phyloP scores from a whole-genome alignment of 2,797 vertebrate genomes.

The Pagetopsis macropterus region DNA sequence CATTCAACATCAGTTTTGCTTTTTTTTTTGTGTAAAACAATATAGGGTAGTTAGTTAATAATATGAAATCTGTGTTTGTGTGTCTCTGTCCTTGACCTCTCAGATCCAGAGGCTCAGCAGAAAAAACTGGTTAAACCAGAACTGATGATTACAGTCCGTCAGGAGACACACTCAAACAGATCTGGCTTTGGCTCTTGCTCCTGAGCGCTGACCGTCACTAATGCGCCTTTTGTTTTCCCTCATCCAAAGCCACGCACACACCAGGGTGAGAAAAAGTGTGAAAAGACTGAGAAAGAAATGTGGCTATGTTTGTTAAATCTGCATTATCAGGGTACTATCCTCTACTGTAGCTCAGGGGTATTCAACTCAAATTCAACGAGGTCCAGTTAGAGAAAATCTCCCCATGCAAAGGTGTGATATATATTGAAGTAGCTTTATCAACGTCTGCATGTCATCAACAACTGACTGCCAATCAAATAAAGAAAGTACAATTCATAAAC shows the following conservation, averaged over 20 bases:
- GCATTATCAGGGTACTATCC: too few species aligned
- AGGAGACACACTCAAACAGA: slow-evolving; percentile 13
- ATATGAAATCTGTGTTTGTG: slow-evolving; percentile 11
- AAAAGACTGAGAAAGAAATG: neutral
- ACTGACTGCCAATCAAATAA: too few species aligned
- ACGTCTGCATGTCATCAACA: too few species aligned
- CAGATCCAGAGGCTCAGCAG: slow-evolving; percentile 18
- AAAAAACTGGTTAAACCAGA: slow-evolving; percentile 13
- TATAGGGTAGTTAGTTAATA: neutral
- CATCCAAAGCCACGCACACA: slow-evolving; percentile 17
- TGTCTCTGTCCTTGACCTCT: slow-evolving; percentile 19
- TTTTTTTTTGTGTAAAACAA: slow-evolving; percentile 13
- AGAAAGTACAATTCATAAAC: too few species aligned
- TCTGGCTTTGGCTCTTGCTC: slow-evolving; percentile 13
- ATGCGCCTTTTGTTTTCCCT: slow-evolving; percentile 17
- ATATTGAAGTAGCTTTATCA: too few species aligned
- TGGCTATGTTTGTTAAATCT: too few species aligned
- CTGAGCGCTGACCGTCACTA: slow-evolving; percentile 10
- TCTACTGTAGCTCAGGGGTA: too few species aligned
- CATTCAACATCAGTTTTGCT: slow-evolving; percentile 8
- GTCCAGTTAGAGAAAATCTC: too few species aligned
- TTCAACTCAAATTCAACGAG: too few species aligned
- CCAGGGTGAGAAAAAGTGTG: neutral
- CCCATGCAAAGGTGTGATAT: too few species aligned
- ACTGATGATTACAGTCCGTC: slow-evolving; percentile 35